Conservation (phyloP, 1,140 invertebrate genomes). For the Protaetia brevitarsis region DNA sequence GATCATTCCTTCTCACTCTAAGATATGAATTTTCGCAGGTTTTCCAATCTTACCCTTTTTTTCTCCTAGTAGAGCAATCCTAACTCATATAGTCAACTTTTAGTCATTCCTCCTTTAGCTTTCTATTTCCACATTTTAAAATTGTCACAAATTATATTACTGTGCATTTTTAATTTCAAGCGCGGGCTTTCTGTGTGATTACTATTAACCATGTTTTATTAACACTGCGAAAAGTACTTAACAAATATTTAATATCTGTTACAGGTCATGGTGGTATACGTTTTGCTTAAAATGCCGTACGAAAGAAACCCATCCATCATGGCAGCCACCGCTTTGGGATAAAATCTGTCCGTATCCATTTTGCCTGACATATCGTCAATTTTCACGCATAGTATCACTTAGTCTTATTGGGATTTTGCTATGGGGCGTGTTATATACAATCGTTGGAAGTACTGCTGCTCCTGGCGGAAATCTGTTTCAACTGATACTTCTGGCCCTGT, state of each 20-base stretch:
- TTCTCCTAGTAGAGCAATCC: no score
- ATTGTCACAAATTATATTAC: no score
- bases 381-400: conserved; percentile 66
- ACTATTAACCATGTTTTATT: no score
- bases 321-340: conserved; percentile 74
- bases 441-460: conserved; percentile 72
- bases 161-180: no score
- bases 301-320: conserved; percentile 65
- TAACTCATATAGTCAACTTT: no score
- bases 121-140: no score
- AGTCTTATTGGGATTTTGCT: conserved; percentile 67
- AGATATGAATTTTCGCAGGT: no score
- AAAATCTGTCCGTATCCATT: conserved; percentile 75
- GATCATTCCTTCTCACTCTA: no score
- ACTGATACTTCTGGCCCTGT: conserved; percentile 69
- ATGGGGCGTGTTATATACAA: conserved; percentile 70
- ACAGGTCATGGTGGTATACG: conserved; percentile 70
- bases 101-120: no score
- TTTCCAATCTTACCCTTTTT: no score
- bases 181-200: no score
- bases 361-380: conserved; percentile 74
- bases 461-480: conserved; percentile 77
- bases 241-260: conserved; percentile 36
- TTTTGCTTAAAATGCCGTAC: conserved; percentile 69
- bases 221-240: no score